Evolutionary conservation across 2,888 invertebrate genomes (phyloP).

Genomic region (Stictocephala bisonia): DNA sequence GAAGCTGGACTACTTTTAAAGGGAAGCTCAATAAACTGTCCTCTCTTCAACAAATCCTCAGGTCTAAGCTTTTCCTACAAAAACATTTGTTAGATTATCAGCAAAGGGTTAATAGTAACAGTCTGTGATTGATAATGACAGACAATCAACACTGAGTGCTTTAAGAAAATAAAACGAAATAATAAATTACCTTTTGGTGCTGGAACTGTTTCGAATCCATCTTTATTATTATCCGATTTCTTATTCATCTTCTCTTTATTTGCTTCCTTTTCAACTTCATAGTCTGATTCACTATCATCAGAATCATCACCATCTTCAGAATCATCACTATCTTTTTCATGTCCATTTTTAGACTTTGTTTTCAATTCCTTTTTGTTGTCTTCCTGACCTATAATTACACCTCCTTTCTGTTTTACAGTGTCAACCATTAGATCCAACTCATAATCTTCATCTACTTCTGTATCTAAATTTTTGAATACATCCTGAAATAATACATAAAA

Average conservation of each 20-base stretch:
- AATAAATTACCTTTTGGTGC: constrained; percentile 67
- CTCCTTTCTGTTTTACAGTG: constrained; percentile 79
- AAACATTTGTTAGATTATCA: too few species aligned
- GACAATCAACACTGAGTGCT: too few species aligned
- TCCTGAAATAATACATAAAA: constrained; percentile 56
- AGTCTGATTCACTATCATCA: constrained; percentile 64
- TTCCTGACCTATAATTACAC: constrained; percentile 64
- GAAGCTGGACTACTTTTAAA: too few species aligned
- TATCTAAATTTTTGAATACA: constrained; percentile 73
- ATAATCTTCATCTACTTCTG: constrained; percentile 86
- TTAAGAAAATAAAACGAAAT: background rate
- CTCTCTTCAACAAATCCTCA: too few species aligned
- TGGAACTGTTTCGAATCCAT: constrained; percentile 77
- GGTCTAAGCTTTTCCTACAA: too few species aligned
- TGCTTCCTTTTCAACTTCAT: constrained; percentile 59
- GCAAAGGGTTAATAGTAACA: too few species aligned
- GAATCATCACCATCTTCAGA: constrained; percentile 65
- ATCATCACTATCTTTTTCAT: constrained; percentile 32
- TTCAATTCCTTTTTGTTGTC: constrained; percentile 60
- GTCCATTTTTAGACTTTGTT: too few species aligned
- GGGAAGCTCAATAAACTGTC: too few species aligned
- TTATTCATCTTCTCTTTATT: constrained; percentile 58
- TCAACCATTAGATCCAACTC: constrained; percentile 85
- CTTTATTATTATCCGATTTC: constrained; percentile 60
- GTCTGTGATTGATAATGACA: too few species aligned